These are phyloP conservation scores for Lasius platythorax DNA, from an alignment of 2,888 invertebrate species.

Conservation along the genomic window DNA sequence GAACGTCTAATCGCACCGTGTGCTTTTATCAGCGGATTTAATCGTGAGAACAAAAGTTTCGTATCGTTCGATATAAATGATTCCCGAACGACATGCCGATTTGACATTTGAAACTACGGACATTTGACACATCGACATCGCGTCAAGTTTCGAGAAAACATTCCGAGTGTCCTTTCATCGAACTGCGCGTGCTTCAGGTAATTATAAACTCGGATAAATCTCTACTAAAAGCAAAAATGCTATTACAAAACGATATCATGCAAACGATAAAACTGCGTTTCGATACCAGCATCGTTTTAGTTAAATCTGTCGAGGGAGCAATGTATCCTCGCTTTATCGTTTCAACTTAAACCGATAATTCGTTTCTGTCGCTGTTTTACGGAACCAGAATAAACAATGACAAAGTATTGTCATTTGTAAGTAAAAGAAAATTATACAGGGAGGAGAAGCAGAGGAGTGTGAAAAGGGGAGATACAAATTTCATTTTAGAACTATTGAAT, in stretches of 20 bases:
- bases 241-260: neutral
- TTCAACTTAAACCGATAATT: neutral
- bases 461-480: conserved; percentile 25
- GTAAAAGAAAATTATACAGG: conserved; percentile 29
- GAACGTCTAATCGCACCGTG: neutral
- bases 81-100: neutral
- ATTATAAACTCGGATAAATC: conserved; percentile 11
- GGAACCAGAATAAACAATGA: conserved; percentile 20
- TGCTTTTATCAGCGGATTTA: neutral
- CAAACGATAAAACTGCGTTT: neutral
- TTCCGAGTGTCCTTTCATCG: neutral
- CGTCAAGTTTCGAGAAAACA: conserved; percentile 25
- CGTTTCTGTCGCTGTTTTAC: neutral
- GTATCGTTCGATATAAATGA: neutral
- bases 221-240: neutral
- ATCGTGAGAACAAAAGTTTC: conserved; percentile 7
- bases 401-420: conserved; percentile 17
- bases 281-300: neutral
- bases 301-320: neutral
- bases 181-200: neutral
- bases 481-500: conserved; percentile 43
- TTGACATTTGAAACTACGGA: conserved; percentile 21
- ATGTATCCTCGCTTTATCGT: neutral
- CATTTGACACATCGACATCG: neutral
- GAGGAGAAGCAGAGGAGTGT: neutral